Base-by-base conservation (phyloP, 2,888 invertebrate genomes). In the Emmelina monodactyla region DNA sequence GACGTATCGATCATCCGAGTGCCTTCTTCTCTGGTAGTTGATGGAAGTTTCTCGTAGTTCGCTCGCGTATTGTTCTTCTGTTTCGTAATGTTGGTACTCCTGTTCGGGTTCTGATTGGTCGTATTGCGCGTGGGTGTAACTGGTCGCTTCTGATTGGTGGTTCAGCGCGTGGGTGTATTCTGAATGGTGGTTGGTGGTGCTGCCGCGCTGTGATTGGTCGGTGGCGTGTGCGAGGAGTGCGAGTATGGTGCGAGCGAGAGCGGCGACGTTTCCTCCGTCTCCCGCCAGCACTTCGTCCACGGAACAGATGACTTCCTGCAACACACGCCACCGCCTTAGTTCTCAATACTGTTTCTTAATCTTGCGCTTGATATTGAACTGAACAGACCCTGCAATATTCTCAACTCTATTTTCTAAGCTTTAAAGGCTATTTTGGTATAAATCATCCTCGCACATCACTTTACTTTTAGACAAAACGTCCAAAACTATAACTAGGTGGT, bases 251-350 rank as follows among this genome's bases (percentile, higher is more conserved):
- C 58, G 53, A 47, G 69, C 67, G 58, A 76, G 67, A 54, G 58
- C 58, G 37, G 41, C 48, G 53, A 58, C 32, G 47, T 45, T 44
- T 40, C 43, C 49, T 49, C 48, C 47, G 45, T 55, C 60, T 47
- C 47, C 58, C 60, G 67, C 73, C 69, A 83, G 75, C 62, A 84
- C 66, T 62, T 85, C 85, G 60, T 79, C 82, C 68, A 84, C 76
- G 76, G 82, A 80, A 75, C 85, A 85, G 73, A 85, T 72, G 73
- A 72, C 78, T 78, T 84, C 85, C 85, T 85, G 85, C 84, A 85
- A 85, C 85, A 84, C 80, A 81, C 80, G 81, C 80, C 81, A 80
- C 72, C 69, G 71, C 62, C 63, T 69, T 69, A 66, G 62, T 64
- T 52, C 28, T 29, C 40, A 51, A 55, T 48, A 47, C 41, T 44